Conservation (phyloP, 2,797 vertebrate genomes). For the Distichodus sexfasciatus region DNA sequence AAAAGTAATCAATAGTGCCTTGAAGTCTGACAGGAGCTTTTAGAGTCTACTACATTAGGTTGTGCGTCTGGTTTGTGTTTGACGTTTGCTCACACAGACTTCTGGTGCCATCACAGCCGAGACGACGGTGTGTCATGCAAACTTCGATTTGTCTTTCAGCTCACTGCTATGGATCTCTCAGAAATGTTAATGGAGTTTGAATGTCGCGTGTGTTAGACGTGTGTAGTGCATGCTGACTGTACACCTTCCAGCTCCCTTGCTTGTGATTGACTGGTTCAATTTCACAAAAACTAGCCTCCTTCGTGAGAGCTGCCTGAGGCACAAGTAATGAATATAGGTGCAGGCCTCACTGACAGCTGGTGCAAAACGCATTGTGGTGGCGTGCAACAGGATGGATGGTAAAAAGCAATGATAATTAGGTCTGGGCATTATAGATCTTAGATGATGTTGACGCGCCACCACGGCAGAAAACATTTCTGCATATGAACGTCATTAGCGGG, state of each 20-base stretch:
- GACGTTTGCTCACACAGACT: background rate
- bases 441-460: conserved; percentile 30
- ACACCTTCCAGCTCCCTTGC: background rate
- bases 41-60: background rate
- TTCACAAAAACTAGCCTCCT: conserved; percentile 6
- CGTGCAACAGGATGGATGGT: conserved; percentile 3
- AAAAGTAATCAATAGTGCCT: no score
- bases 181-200: conserved; percentile 1
- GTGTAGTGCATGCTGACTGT: background rate
- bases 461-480: conserved; percentile 32
- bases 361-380: conserved; percentile 11
- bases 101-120: background rate
- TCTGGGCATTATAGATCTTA: conserved; percentile 27
- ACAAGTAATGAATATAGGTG: conserved; percentile 22
- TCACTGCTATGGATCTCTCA: background rate
- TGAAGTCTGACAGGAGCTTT: no score
- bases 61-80: background rate
- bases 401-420: conserved; percentile 38
- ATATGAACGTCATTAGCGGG: conserved; percentile 31
- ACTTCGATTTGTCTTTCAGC: background rate
- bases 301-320: conserved; percentile 10
- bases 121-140: background rate
- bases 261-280: conserved; percentile 38
- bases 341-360: conserved; percentile 12
- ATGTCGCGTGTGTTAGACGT: background rate